A percentile compares a stretch with the other conserved stretches of the same genome.
Evolutionary conservation across 2,113 vertebrate species (phyloP).

Genomic region (Clarias gariepinus): DNA sequence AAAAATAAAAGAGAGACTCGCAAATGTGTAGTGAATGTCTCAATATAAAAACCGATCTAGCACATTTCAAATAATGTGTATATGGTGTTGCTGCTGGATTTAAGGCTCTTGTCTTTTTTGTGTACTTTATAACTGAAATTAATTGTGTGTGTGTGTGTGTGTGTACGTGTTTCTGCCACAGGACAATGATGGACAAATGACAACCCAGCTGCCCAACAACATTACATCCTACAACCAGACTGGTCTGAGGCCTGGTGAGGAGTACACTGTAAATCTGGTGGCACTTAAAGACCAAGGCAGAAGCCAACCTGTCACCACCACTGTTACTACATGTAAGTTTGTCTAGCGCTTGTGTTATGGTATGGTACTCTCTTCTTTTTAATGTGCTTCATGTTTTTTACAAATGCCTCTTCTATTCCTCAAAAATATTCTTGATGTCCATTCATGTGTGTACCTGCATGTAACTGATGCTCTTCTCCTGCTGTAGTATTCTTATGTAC

Average conservation of each 20-base stretch:
- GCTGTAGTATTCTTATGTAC: neutral
- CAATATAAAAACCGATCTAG: too few species aligned
- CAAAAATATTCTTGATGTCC: neutral
- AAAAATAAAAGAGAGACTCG: too few species aligned
- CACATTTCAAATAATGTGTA: too few species aligned
- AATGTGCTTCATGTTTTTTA: neutral
- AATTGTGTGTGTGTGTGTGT: conserved; percentile 27
- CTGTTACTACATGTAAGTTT: conserved; percentile 85
- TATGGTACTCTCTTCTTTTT: neutral
- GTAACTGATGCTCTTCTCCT: neutral
- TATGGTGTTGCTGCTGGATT: too few species aligned
- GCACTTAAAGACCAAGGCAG: conserved; percentile 90
- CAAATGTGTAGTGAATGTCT: too few species aligned
- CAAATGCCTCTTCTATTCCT: neutral
- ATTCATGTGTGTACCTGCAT: neutral
- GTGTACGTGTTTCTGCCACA: conserved; percentile 58
- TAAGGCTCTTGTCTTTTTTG: too few species aligned
- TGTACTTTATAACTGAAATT: too few species aligned
- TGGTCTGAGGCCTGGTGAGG: conserved; percentile 90
- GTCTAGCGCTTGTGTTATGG: neutral
- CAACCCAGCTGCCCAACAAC: conserved; percentile 91
- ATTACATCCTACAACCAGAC: conserved; percentile 95
- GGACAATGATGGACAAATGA: conserved; percentile 96
- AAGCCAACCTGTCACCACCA: conserved; percentile 84
- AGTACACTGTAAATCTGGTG: conserved; percentile 91